Base-by-base conservation (phyloP, 2,888 invertebrate species). In the Cataglyphis albicans region DNA sequence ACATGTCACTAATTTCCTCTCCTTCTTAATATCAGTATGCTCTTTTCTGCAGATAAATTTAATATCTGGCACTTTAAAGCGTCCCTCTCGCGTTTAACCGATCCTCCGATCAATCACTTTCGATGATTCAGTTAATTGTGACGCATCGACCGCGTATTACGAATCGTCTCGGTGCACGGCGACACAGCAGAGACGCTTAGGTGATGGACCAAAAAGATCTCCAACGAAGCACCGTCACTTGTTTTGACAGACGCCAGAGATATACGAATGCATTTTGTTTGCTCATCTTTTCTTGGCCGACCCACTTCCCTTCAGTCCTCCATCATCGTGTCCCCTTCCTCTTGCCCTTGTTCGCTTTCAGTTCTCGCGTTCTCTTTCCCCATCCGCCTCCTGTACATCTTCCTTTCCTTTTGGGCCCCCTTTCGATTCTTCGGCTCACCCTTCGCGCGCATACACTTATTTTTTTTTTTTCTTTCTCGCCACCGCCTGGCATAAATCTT, bases 171-270 rank as follows among this genome's bases (percentile, higher is more conserved):
- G 52, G 44, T 5, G 18, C 44, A 18, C 59, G 63, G 44, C 21
- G 65, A 74, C 74, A 76, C n/a, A 65, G 52, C 55, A 59, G 61
- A 84, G 83, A 82, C 84, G 78, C 81, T 83, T 83, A 84, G 83
- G 84, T 83, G 81, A 83, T 68, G 82, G 82, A 67, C 78, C 82
- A 67, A 82, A 88, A 86, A 88, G 88, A 81, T 89, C 86, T 84
- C 86, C 86, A 78, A 84, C 84, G 87, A 81, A 85, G 86, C 86
- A 87, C 83, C 91, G 85, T 83, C 88, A 89, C 86, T 88, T 92
- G 93, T 92, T 92, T 92, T 92, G 92, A 92, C 92, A 92, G 92
- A 91, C 91, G 90, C 88, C 90, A 87, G 84, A 90, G 87, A 88
- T 89, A 90, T 87, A 91, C 84, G 87, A 84, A 87, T 84, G 85